A percentile compares a stretch with the other conserved stretches of the same genome.
These are phyloP conservation scores for Acanthiza pusilla DNA, from an alignment of 2,797 vertebrate genomes.

Conservation along the genomic window DNA sequence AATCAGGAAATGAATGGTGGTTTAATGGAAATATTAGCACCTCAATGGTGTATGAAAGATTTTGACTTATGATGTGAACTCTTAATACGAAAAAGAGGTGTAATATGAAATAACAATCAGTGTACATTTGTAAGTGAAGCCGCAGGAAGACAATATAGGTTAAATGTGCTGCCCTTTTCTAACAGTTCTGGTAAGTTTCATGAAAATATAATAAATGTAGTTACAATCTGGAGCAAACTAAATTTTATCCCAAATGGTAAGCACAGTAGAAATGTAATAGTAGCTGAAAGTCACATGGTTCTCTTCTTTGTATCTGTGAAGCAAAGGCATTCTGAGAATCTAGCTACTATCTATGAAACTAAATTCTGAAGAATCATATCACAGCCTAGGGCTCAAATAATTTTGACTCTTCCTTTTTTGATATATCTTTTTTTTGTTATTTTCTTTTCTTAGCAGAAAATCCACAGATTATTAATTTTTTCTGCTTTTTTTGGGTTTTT, in stretches of 20 bases:
- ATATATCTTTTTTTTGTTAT: not conserved
- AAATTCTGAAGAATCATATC: not conserved
- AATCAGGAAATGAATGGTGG: not conserved
- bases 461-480: not conserved
- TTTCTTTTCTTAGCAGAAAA: not conserved
- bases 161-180: not conserved
- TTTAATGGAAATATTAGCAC: not conserved
- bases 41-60: not conserved
- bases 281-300: not conserved
- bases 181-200: not conserved
- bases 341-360: not conserved
- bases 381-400: not conserved
- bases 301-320: not conserved
- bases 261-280: not conserved
- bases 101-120: not conserved
- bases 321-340: not conserved
- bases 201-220: not conserved
- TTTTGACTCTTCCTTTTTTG: not conserved
- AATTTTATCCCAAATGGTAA: not conserved
- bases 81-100: not conserved
- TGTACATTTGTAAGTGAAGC: not conserved
- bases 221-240: not conserved
- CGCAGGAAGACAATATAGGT: not conserved
- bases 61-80: not conserved
- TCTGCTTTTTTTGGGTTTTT: fast-evolving